phyloP scores from a whole-genome alignment of 2,797 vertebrate species.

The Steatocranus sp. region DNA sequence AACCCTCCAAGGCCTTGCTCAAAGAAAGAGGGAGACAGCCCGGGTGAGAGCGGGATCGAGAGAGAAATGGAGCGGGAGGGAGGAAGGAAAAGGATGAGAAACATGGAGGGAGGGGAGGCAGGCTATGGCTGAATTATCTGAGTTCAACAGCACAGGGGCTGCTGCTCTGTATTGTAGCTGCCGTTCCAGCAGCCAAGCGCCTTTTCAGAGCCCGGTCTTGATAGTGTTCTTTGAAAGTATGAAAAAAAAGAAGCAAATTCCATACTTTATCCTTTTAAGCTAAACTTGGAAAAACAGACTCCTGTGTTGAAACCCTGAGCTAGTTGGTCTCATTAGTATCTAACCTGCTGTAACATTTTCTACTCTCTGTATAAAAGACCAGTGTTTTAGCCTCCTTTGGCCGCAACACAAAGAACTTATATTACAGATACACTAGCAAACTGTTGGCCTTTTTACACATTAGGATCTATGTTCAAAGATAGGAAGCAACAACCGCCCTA shows the following conservation, averaged over 20 bases:
- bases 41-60: constrained; percentile 24
- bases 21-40: constrained; percentile 27
- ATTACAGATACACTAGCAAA: neutral
- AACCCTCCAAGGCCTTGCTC: constrained; percentile 52
- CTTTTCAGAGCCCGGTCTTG: constrained; percentile 12
- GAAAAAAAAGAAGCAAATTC: neutral
- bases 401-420: neutral
- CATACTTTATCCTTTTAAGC: neutral
- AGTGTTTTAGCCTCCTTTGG: neutral
- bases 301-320: neutral
- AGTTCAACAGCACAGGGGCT: constrained; percentile 45
- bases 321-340: neutral
- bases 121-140: constrained; percentile 46
- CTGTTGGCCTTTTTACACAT: neutral
- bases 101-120: constrained; percentile 4
- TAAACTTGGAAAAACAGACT: neutral
- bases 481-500: neutral
- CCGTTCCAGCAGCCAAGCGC: constrained; percentile 29
- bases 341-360: neutral
- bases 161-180: constrained; percentile 33
- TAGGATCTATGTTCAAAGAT: neutral
- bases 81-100: constrained; percentile 25
- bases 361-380: neutral
- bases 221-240: constrained; percentile 24
- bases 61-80: constrained; percentile 16